Base-by-base conservation (phyloP, 2,797 vertebrate genomes). In the Chromis chromis region DNA sequence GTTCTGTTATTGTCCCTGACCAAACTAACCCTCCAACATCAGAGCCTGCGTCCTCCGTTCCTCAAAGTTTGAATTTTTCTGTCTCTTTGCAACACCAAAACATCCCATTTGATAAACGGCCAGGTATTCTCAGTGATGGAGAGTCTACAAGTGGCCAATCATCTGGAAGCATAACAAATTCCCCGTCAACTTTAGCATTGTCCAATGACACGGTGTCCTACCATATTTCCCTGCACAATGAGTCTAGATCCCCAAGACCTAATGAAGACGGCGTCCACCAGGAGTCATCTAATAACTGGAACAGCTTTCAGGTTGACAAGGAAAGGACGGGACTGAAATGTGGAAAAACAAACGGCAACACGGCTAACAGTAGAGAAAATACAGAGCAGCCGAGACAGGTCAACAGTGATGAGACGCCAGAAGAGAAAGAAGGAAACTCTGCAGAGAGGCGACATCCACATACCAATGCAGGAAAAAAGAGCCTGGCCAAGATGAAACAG, bases 381-480 rank as follows among this genome's bases (percentile, higher is more conserved):
- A 1, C 3, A 39, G 63, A 53, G 50, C 42, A 44, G 40, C 13
- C 0, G 1, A 36, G 9, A 1, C 19, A 4, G 8, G 13, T 14
- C 6, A 6, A 8, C 31, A 27, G 22, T 56, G 49, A 48, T 17
- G 61, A 65, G n/a, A 28, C 1, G 24, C 4, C 2, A 0, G 42
- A 27, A 55, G 58, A 33, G 4, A 19, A 63, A n/a, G 70, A 16
- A 0, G 16, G 21, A 59, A 62, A 31, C 5, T 31, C 3, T 6
- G 3, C 16, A 12, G 49, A 58, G 13, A 80, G 21, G 44, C 65
- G 24, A 6, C 55, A 6, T 6, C 2, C 4, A 0, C 31, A 1
- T n/a, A 19, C 21, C 6, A 55, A n/a, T 12, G 4, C 14, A 1
- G 80, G 69, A 7, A 72, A 14, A 9, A 90, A 89, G 79, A 85